phyloP scores from a whole-genome alignment of 2,888 invertebrate genomes.

The Aphelenchoides bicaudatus region DNA sequence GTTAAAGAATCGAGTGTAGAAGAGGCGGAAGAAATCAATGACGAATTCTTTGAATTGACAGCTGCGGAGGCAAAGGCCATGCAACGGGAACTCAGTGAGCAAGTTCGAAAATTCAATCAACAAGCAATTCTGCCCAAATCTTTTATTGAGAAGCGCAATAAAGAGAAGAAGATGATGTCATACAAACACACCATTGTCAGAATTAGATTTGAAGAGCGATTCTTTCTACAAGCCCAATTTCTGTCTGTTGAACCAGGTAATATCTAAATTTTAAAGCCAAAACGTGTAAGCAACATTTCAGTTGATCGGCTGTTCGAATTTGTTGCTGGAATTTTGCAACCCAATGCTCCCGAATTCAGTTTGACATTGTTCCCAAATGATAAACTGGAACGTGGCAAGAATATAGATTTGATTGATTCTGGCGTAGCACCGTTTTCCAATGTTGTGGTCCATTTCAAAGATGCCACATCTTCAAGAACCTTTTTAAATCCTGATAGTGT shows the following conservation, averaged over 20 bases:
- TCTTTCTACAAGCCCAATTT: slow-evolving; percentile 40
- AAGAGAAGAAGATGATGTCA: slow-evolving; percentile 39
- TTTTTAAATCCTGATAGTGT: too few relatives aligned
- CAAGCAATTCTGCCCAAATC: slow-evolving; percentile 38
- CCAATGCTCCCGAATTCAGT: slow-evolving; percentile 16
- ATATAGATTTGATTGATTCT: slow-evolving; percentile 41
- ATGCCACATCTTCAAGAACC: too few relatives aligned
- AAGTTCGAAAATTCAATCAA: slow-evolving; percentile 35
- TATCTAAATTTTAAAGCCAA: background rate
- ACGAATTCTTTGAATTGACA: slow-evolving; percentile 44
- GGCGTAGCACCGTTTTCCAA: slow-evolving; percentile 39
- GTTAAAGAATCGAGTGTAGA: background rate
- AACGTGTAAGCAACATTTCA: slow-evolving; percentile 18
- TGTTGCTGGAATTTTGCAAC: slow-evolving; percentile 17
- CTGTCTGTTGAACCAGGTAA: slow-evolving; percentile 36
- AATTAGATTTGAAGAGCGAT: slow-evolving; percentile 35
- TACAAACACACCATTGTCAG: slow-evolving; percentile 45
- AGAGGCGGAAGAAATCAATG: slow-evolving; percentile 23
- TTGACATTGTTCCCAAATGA: slow-evolving; percentile 26
- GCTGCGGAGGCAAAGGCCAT: slow-evolving; percentile 38
- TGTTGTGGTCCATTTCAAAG: slow-evolving; percentile 18
- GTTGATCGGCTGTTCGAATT: slow-evolving; percentile 30
- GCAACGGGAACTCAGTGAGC: slow-evolving; percentile 38
- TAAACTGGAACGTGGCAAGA: slow-evolving; percentile 25
- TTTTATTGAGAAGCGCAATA: slow-evolving; percentile 40